These are phyloP conservation scores for Synergus japonicus DNA, from an alignment of 2,888 invertebrate species.

Conservation along the genomic window DNA sequence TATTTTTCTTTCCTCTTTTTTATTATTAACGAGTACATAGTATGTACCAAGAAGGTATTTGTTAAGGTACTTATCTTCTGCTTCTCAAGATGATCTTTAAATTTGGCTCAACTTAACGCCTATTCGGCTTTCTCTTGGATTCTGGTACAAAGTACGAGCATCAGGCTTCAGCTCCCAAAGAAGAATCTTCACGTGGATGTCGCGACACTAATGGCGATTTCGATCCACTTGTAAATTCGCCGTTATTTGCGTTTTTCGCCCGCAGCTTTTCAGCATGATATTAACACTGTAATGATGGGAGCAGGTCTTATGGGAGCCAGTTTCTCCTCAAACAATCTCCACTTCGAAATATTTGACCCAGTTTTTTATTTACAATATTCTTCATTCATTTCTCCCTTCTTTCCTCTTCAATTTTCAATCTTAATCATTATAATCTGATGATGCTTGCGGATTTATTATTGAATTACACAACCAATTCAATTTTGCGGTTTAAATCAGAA, in stretches of 20 bases:
- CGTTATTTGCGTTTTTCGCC: slow-evolving; percentile 23
- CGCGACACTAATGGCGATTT: slow-evolving; percentile 13
- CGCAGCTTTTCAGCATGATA: slow-evolving; percentile 20
- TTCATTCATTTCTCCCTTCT: not conserved
- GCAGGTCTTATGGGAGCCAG: slow-evolving; percentile 1
- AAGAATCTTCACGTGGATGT: slow-evolving; percentile 23
- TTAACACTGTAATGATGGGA: slow-evolving; percentile 16
- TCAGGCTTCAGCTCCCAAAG: not conserved
- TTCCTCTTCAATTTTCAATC: not conserved
- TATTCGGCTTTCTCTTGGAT: slow-evolving; percentile 27
- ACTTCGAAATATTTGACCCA: slow-evolving; percentile 12
- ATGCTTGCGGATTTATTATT: too few species aligned
- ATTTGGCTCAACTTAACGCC: not conserved
- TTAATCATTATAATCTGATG: too few species aligned
- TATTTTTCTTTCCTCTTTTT: slow-evolving; percentile 4
- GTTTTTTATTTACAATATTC: not conserved
- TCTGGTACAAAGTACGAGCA: not conserved
- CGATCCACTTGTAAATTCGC: slow-evolving; percentile 26
- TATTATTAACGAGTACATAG: not conserved
- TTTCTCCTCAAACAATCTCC: not conserved
- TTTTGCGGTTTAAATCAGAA: too few species aligned
- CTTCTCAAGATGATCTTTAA: not conserved
- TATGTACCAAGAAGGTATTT: slow-evolving; percentile 1
- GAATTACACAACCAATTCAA: too few species aligned
- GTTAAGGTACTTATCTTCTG: slow-evolving; percentile 14